phyloP scores from a whole-genome alignment of 2,888 invertebrate genomes.

The Flexamia atlantica region DNA sequence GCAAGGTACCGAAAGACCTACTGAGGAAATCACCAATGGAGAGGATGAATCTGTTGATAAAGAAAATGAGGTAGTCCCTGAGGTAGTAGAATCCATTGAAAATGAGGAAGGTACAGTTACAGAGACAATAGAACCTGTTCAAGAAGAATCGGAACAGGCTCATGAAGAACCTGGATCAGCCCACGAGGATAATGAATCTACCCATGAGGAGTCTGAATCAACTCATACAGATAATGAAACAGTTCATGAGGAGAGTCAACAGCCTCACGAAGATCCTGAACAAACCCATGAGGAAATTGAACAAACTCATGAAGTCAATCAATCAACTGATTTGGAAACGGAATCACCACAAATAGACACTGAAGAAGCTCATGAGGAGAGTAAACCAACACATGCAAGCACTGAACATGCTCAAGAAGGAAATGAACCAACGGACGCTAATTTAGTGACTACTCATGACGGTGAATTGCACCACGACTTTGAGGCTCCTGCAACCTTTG shows the following conservation, averaged over 20 bases:
- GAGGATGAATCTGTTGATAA: slow-evolving; percentile 12
- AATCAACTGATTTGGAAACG: slow-evolving; percentile 27
- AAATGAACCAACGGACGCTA: slow-evolving; percentile 67
- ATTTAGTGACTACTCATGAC: slow-evolving; percentile 58
- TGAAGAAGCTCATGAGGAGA: slow-evolving; percentile 58
- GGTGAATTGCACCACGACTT: slow-evolving; percentile 61
- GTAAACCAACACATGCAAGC: slow-evolving; percentile 59
- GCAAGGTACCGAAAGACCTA: neutral
- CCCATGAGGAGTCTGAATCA: slow-evolving; percentile 9
- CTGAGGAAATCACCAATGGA: neutral
- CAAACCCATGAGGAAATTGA: slow-evolving; percentile 60
- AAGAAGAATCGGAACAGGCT: slow-evolving; percentile 60
- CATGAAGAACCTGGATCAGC: slow-evolving; percentile 33
- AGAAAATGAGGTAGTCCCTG: neutral
- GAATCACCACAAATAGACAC: slow-evolving; percentile 63
- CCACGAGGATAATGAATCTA: slow-evolving; percentile 49
- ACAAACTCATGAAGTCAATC: slow-evolving; percentile 66
- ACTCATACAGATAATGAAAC: neutral
- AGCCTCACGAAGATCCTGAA: neutral
- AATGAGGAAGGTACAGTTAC: slow-evolving; percentile 62
- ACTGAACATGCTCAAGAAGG: slow-evolving; percentile 56
- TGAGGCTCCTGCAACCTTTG: neutral
- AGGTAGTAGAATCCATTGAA: neutral
- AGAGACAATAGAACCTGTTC: slow-evolving; percentile 65
- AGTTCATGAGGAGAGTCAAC: slow-evolving; percentile 24